Evolutionary conservation across 2,113 vertebrate species (phyloP).

Genomic region (Dendropsophus ebraccatus): DNA sequence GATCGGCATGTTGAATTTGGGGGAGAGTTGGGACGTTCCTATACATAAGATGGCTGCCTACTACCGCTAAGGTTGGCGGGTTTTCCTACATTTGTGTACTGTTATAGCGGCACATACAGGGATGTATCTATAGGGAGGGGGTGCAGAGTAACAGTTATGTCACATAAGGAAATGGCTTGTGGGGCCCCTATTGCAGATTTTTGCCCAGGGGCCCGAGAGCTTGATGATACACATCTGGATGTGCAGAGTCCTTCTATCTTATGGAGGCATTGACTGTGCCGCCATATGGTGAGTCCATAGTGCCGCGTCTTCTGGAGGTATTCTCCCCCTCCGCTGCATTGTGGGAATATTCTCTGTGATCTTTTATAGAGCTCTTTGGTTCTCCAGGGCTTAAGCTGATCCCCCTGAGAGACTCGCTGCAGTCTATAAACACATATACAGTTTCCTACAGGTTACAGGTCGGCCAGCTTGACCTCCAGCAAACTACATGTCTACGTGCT

Average conservation of each 20-base stretch:
- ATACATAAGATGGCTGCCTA: too few relatives aligned
- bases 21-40: too few relatives aligned
- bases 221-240: neutral
- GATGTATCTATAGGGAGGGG: too few relatives aligned
- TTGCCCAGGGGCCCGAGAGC: neutral
- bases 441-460: slow-evolving; percentile 44
- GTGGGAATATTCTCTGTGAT: slow-evolving; percentile 24
- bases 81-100: too few relatives aligned
- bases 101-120: too few relatives aligned
- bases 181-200: neutral
- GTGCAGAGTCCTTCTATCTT: neutral
- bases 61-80: too few relatives aligned
- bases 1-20: too few relatives aligned
- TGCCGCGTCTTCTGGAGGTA: neutral
- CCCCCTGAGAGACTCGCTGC: slow-evolving; percentile 40
- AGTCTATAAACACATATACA: slow-evolving; percentile 42
- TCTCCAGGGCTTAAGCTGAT: slow-evolving; percentile 38
- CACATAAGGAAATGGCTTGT: neutral
- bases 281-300: neutral
- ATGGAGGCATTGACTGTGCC: neutral
- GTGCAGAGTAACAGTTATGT: too few relatives aligned
- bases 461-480: slow-evolving; percentile 24
- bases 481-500: neutral
- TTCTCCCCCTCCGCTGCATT: neutral
- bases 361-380: neutral